These are phyloP conservation scores for Melanotaenia maccullochi DNA, from an alignment of 2,797 vertebrate genomes.

Conservation along the genomic window DNA sequence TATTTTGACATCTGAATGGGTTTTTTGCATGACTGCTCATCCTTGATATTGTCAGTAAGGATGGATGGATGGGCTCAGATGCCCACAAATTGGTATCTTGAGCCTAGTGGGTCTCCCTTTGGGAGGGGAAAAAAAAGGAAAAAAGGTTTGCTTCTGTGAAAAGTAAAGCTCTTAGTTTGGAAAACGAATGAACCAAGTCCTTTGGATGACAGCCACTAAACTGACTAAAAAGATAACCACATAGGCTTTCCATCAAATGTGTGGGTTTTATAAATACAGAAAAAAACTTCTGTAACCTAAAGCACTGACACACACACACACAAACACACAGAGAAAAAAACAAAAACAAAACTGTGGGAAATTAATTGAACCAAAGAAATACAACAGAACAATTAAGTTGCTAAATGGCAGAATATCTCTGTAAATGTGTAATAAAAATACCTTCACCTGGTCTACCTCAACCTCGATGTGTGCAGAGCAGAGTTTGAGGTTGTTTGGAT, in stretches of 20 bases:
- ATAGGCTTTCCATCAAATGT: background rate
- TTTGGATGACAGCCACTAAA: background rate
- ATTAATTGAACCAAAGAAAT: background rate
- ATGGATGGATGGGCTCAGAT: background rate
- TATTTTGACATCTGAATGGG: constrained; percentile 35
- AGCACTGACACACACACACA: too few relatives aligned
- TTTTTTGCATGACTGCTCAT: constrained; percentile 6
- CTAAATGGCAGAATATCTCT: background rate
- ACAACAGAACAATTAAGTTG: background rate
- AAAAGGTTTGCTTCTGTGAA: background rate
- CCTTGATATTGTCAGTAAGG: constrained; percentile 6
- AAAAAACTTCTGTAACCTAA: background rate
- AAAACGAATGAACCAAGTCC: background rate
- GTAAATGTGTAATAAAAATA: background rate
- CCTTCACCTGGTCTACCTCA: background rate
- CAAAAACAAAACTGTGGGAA: too few relatives aligned
- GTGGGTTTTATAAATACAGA: background rate
- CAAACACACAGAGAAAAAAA: too few relatives aligned
- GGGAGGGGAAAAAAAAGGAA: background rate
- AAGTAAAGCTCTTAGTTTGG: background rate
- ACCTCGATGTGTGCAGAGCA: too few relatives aligned
- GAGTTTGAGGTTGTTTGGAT: background rate
- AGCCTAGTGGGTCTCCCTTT: background rate
- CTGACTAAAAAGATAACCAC: background rate
- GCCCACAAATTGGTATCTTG: constrained; percentile 7